phyloP scores from a whole-genome alignment of 2,888 invertebrate genomes.

The Stenodema calcarata region DNA sequence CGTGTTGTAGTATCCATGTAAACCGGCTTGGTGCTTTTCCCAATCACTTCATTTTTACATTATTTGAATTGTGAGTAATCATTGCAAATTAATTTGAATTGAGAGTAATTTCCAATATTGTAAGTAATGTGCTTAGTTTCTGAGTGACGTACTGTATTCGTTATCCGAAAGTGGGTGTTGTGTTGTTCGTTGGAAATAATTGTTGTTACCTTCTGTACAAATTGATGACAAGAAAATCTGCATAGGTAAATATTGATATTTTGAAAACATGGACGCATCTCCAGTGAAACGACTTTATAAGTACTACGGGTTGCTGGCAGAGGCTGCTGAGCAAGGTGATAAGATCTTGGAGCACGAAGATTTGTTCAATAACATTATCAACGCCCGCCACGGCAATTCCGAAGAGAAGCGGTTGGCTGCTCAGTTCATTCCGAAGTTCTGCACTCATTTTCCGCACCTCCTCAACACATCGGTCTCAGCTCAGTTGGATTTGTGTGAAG shows the following conservation, averaged over 20 bases:
- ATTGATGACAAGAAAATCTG: too few relatives aligned
- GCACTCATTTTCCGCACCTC: conserved; percentile 85
- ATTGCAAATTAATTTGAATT: too few relatives aligned
- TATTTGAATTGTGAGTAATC: too few relatives aligned
- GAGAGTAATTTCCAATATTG: too few relatives aligned
- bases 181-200: too few relatives aligned
- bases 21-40: neutral
- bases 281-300: conserved; percentile 37
- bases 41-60: too few relatives aligned
- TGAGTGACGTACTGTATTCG: too few relatives aligned
- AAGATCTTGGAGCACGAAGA: conserved; percentile 33
- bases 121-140: too few relatives aligned
- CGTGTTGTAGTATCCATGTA: neutral
- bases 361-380: conserved; percentile 70
- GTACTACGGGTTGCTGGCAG: conserved; percentile 32
- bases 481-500: conserved; percentile 92
- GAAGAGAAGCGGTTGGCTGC: conserved; percentile 92
- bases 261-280: neutral
- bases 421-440: conserved; percentile 94
- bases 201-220: too few relatives aligned
- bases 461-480: conserved; percentile 90
- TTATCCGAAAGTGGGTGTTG: too few relatives aligned
- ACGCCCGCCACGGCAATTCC: conserved; percentile 85
- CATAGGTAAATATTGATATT: too few relatives aligned
- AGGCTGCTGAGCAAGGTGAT: conserved; percentile 26